A percentile compares a stretch with the other conserved stretches of the same genome.
Evolutionary conservation across 2,113 vertebrate genomes (phyloP).

Genomic region (Smithornis capensis): DNA sequence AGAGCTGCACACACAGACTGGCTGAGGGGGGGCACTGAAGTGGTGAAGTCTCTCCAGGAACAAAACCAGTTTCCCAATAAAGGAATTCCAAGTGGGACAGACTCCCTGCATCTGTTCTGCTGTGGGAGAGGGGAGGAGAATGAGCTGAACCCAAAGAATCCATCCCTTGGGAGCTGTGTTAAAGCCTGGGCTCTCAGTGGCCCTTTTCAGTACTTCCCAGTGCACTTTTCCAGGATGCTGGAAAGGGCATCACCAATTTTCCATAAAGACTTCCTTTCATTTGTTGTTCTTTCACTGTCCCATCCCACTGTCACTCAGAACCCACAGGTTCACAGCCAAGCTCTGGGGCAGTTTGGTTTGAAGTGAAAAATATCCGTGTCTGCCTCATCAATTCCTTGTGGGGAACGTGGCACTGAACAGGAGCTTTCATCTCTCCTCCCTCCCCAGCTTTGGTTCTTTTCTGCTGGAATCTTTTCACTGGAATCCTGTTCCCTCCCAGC

Average conservation of each 20-base stretch:
- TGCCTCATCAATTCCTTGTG: not conserved
- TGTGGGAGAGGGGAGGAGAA: not conserved
- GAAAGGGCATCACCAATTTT: not conserved
- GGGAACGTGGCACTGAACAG: not conserved
- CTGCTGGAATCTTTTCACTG: not conserved
- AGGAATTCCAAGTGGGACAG: not conserved
- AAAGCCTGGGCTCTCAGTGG: not conserved
- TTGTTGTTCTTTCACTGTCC: not conserved
- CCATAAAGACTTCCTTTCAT: not conserved
- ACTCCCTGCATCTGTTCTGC: not conserved
- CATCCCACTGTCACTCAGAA: not conserved
- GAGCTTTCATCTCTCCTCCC: not conserved
- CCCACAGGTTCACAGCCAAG: not conserved
- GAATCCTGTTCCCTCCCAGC: not conserved
- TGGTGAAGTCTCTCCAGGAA: not conserved
- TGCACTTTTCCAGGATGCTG: not conserved
- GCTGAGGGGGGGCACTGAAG: too few relatives aligned
- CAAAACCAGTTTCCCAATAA: not conserved
- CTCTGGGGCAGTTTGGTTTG: not conserved
- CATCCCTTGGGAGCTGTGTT: not conserved
- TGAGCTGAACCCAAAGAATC: not conserved
- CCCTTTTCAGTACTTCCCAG: not conserved
- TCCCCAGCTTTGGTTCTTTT: not conserved
- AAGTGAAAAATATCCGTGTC: not conserved
- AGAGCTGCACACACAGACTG: not conserved